Evolutionary conservation across 1,140 invertebrate genomes (phyloP).

Genomic region (Nasonia vitripennis): DNA sequence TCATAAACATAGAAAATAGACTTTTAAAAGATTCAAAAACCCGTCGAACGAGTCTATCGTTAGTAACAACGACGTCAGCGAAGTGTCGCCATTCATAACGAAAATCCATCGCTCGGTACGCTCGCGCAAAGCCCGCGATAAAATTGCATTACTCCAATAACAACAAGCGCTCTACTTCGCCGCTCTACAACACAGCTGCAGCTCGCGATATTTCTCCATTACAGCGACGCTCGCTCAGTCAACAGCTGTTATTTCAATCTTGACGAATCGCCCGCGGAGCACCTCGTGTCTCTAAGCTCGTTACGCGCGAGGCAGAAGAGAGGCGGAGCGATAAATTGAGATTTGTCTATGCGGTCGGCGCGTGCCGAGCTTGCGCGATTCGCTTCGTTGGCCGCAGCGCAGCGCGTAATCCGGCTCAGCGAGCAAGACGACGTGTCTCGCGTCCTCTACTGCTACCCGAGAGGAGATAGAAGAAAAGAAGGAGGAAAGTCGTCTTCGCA

Average conservation of each 20-base stretch:
- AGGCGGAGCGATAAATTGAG: slow-evolving; percentile 31
- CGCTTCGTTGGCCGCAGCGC: not conserved
- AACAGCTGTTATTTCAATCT: slow-evolving; percentile 35
- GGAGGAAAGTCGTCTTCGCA: not conserved
- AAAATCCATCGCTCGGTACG: not conserved
- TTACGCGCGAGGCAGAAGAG: not conserved
- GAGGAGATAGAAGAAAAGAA: not conserved
- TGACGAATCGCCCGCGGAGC: not conserved
- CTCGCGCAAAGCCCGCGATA: not conserved
- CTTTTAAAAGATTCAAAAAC: not conserved
- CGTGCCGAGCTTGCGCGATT: not conserved
- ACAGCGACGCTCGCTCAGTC: not conserved
- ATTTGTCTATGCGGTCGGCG: slow-evolving; percentile 35
- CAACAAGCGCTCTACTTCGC: not conserved
- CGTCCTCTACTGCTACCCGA: not conserved
- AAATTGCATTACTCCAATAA: not conserved
- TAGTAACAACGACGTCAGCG: not conserved
- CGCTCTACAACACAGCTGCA: not conserved
- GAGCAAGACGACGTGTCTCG: not conserved
- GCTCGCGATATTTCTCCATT: not conserved
- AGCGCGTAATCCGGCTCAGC: slow-evolving; percentile 17
- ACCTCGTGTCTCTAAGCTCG: not conserved
- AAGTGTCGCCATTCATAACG: not conserved
- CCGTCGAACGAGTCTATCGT: not conserved
- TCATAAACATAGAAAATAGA: too few species aligned